These are phyloP conservation scores for Ctenodactylus gundi DNA, from an alignment of 2,113 vertebrate species.

Conservation along the genomic window DNA sequence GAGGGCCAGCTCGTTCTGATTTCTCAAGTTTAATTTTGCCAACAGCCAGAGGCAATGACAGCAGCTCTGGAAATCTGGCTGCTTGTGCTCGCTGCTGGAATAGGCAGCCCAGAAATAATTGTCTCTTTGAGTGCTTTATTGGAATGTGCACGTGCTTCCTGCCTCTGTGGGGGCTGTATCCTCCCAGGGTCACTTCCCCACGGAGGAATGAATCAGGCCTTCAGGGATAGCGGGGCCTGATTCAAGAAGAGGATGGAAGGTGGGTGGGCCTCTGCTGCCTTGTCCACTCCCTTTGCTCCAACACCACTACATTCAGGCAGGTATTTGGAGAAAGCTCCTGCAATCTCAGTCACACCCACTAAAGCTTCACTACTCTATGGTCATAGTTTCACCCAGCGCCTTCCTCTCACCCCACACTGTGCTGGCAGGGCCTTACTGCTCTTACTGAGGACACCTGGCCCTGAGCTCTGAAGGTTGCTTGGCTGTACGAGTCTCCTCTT, in stretches of 20 bases:
- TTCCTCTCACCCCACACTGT: not conserved
- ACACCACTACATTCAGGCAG: not conserved
- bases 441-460: not conserved
- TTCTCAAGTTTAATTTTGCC: conserved; percentile 76
- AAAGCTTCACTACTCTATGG: not conserved
- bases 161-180: not conserved
- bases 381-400: not conserved
- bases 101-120: conserved; percentile 74
- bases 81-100: conserved; percentile 44
- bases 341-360: not conserved
- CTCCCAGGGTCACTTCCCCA: not conserved
- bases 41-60: conserved; percentile 75
- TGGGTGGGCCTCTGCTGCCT: not conserved
- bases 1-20: conserved; percentile 55
- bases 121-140: conserved; percentile 66
- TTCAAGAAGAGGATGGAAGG: not conserved
- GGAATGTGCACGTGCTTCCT: conserved; percentile 56
- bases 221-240: not conserved
- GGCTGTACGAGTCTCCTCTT: not conserved
- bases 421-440: not conserved
- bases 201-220: conserved; percentile 29
- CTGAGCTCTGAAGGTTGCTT: not conserved
- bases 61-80: conserved; percentile 69
- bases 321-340: conserved; percentile 33
- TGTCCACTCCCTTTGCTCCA: not conserved